phyloP scores from a whole-genome alignment of 2,113 vertebrate species.

The Thymallus thymallus region DNA sequence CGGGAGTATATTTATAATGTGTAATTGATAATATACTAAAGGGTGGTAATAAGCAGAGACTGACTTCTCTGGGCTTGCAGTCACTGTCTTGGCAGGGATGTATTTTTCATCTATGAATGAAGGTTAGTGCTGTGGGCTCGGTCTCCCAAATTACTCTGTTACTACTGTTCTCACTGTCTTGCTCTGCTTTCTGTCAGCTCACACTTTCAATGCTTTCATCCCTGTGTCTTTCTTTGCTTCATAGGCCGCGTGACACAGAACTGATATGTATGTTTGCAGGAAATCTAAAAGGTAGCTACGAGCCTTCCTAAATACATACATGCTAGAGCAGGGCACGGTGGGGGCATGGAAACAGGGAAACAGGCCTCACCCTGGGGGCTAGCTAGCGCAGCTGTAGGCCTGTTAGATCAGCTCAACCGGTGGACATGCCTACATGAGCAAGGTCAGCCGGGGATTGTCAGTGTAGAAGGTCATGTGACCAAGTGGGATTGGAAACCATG shows the following conservation, averaged over 20 bases:
- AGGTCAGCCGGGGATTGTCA: constrained; percentile 61
- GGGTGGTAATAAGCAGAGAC: constrained; percentile 60
- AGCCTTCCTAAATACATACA: constrained; percentile 59
- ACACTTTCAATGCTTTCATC: constrained; percentile 50
- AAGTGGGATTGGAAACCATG: constrained; percentile 62
- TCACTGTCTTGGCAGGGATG: constrained; percentile 44
- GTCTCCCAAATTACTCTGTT: constrained; percentile 41
- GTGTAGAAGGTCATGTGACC: constrained; percentile 68
- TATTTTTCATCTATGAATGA: constrained; percentile 55
- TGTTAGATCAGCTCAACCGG: constrained; percentile 67
- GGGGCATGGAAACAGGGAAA: constrained; percentile 29
- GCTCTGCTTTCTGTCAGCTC: constrained; percentile 60
- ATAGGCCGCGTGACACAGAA: too few species aligned
- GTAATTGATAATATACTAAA: constrained; percentile 78
- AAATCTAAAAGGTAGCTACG: constrained; percentile 58
- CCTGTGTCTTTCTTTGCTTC: constrained; percentile 25
- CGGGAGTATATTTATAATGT: constrained; percentile 72
- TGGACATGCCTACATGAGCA: constrained; percentile 62
- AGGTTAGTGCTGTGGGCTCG: constrained; percentile 39
- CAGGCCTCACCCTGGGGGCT: constrained; percentile 50
- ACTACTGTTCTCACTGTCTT: constrained; percentile 35
- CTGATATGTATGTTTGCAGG: too few species aligned
- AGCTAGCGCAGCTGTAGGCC: constrained; percentile 63
- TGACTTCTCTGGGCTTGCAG: constrained; percentile 53
- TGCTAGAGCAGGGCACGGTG: constrained; percentile 54